These are phyloP conservation scores for Oophaga sylvatica DNA, from an alignment of 2,797 vertebrate species.

Conservation along the genomic window DNA sequence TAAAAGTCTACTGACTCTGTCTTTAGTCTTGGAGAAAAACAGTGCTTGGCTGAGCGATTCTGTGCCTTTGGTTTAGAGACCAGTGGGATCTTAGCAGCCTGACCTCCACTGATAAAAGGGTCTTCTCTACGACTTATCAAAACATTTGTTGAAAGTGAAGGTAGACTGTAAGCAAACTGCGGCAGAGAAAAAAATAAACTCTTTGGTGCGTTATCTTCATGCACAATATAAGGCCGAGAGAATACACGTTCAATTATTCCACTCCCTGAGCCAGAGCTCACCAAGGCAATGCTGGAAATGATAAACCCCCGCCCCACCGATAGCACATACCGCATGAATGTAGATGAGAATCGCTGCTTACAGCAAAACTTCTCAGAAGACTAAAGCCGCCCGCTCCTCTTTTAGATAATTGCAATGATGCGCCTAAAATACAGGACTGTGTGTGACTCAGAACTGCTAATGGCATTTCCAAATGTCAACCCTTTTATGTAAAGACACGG, in stretches of 20 bases:
- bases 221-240: not conserved
- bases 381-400: not conserved
- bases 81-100: no score
- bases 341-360: slow-evolving; percentile 7
- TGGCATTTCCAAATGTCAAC: slow-evolving; percentile 30
- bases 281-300: not conserved
- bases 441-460: not conserved
- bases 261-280: not conserved
- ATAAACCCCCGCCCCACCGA: not conserved
- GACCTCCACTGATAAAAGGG: no score
- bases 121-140: no score
- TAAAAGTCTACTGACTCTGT: no score
- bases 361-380: not conserved
- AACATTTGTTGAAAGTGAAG: no score
- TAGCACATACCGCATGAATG: not conserved
- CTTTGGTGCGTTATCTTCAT: not conserved
- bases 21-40: no score
- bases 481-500: slow-evolving; percentile 8
- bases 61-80: no score
- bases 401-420: slow-evolving; percentile 13
- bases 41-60: no score
- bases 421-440: not conserved
- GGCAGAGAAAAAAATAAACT: not conserved
- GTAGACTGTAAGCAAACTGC: not conserved
- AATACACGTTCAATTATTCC: not conserved